Evolutionary conservation across 2,888 invertebrate genomes (phyloP).

Genomic region (Gisinianus flammeolus): DNA sequence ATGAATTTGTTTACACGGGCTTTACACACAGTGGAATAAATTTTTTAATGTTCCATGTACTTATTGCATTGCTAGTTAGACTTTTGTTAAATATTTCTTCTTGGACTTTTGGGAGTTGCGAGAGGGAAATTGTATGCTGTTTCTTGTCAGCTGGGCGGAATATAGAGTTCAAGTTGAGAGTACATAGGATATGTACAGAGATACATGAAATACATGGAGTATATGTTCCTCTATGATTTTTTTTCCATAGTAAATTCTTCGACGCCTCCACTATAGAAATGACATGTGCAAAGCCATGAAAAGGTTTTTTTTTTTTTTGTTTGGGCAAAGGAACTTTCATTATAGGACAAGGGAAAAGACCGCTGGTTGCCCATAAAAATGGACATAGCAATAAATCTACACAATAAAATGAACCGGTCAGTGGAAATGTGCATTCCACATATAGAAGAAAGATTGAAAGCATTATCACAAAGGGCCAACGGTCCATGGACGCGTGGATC

Average conservation of each 20-base stretch:
- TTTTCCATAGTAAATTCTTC: conserved; percentile 1
- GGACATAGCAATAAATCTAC: conserved; percentile 27
- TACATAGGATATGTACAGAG: neutral
- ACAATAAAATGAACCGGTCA: conserved; percentile 18
- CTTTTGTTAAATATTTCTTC: too few species aligned
- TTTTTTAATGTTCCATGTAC: too few species aligned
- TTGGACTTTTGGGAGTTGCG: too few species aligned
- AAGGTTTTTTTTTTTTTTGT: conserved; percentile 16
- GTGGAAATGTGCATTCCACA: neutral
- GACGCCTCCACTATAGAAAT: conserved; percentile 2
- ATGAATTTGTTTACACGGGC: too few species aligned
- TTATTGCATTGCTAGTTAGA: too few species aligned
- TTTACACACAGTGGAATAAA: too few species aligned
- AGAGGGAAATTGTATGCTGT: too few species aligned
- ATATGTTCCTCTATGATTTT: neutral
- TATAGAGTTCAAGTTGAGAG: too few species aligned
- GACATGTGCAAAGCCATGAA: conserved; percentile 20
- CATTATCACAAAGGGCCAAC: too few species aligned
- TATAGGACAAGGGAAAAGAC: neutral
- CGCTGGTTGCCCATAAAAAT: conserved; percentile 17
- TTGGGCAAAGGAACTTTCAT: conserved; percentile 2
- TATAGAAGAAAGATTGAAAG: too few species aligned
- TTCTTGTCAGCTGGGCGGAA: too few species aligned
- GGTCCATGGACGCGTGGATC: too few species aligned
- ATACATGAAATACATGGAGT: neutral